Base-by-base conservation (phyloP, 1,140 invertebrate genomes). In the Sitophilus oryzae region DNA sequence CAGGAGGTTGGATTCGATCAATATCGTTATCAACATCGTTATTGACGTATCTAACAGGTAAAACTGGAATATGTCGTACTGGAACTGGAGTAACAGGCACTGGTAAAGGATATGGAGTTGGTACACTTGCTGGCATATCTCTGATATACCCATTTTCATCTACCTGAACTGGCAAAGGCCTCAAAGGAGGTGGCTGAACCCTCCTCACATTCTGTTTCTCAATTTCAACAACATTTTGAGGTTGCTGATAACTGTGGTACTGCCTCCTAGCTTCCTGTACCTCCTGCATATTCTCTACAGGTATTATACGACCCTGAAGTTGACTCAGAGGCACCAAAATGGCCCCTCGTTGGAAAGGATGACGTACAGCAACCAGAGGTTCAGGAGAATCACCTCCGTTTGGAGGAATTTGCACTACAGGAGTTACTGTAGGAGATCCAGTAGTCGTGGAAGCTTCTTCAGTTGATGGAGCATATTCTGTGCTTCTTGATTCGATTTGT, bases 311-410 rank as follows among this genome's bases (percentile, higher is more conserved):
- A 1, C 74, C 74, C 22, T 73, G 70, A 40, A 78, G 72, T 1
- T 78, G 76, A 51, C 74, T 68, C 0, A 74, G 52, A 21, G 77
- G 69, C 20, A 68, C 62, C 23, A 69, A 54, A 51, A 73, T 64
- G 11, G 74, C 71, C 43, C 73, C 71, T 58, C 69, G 68, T 53
- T 78, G 75, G 54, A 74, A 71, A 4, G 75, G 75, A 58, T 77
- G 74, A 36, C 75, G 68, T 18, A 78, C 74, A 15, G 73, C 63
- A 22, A 73, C 69, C 10, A 67, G 35, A 19, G 66, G 52, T 41
- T 74, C 67, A 55, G 73, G 66, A 25, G 68, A 65, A 14, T 48
- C 16, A 20, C 44, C 42, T 46, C 43, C 45, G 20, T 63, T 65
- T 1, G 67, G 48, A 18, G 68, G 68, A 47, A 70, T 70, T 62